Percentiles rank a stretch among this genome's conserved stretches.
phyloP scores from a whole-genome alignment of 2,113 vertebrate genomes.

The Danio rerio region GRCz12tu NC_133177.1:62819501-62820000 shows the following conservation, averaged over 20 bases:
- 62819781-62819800: slow-evolving; percentile 23
- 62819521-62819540: too few species aligned
- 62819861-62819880: slow-evolving; percentile 42
- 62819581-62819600: too few species aligned
- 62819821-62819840: slow-evolving; percentile 40
- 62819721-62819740: background rate
- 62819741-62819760: slow-evolving; percentile 30
- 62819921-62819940: slow-evolving; percentile 21
- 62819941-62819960: slow-evolving; percentile 28
- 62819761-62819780: slow-evolving; percentile 18
- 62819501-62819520: too few species aligned
- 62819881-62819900: slow-evolving; percentile 29
- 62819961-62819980: slow-evolving; percentile 36
- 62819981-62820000: slow-evolving; percentile 19
- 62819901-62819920: slow-evolving; percentile 22
- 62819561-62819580: too few species aligned
- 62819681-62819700: background rate
- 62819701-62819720: background rate
- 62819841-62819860: slow-evolving; percentile 53
- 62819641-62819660: background rate
- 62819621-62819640: too few species aligned
- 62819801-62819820: slow-evolving; percentile 48
- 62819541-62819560: too few species aligned
- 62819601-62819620: too few species aligned
- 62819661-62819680: too few species aligned